These are phyloP conservation scores for Acleris sparsana DNA, from an alignment of 2,888 invertebrate genomes.

Conservation along the genomic window DNA sequence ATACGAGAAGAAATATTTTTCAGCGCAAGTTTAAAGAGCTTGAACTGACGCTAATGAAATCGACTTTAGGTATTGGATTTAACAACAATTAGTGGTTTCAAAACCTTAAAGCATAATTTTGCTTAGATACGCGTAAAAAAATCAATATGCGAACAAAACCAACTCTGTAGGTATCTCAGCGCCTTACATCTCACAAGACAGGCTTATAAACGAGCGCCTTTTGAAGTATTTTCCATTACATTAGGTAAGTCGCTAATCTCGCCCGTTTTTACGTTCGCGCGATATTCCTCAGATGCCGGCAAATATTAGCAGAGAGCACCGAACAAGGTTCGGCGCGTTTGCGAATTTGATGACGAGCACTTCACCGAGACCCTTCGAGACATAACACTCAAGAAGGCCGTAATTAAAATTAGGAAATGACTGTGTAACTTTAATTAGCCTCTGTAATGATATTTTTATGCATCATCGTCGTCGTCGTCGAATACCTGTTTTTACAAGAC, in stretches of 20 bases:
- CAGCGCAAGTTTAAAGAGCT: too few relatives aligned
- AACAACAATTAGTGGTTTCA: not conserved
- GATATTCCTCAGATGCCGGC: conserved; percentile 45
- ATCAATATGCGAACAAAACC: conserved; percentile 28
- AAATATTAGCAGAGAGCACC: conserved; percentile 57
- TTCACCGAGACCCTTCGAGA: conserved; percentile 35
- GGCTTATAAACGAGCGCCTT: conserved; percentile 53
- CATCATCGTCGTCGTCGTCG: too few relatives aligned
- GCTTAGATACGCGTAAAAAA: conserved; percentile 1
- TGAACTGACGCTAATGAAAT: too few relatives aligned
- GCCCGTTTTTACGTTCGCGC: conserved; percentile 52
- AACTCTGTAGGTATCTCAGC: conserved; percentile 37
- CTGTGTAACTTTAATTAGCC: conserved; percentile 2
- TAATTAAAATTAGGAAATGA: conserved; percentile 37
- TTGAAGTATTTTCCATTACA: conserved; percentile 70
- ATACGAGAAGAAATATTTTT: too few relatives aligned
- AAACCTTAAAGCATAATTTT: not conserved
- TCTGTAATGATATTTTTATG: not conserved
- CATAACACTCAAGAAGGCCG: conserved; percentile 40
- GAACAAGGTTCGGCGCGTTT: conserved; percentile 47
- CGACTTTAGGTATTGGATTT: too few relatives aligned
- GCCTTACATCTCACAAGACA: conserved; percentile 43
- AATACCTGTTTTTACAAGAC: not conserved
- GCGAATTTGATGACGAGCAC: conserved; percentile 56
- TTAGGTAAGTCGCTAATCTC: conserved; percentile 67